Base-by-base conservation (phyloP, 2,888 invertebrate genomes). In the Abscondita cerata region DNA sequence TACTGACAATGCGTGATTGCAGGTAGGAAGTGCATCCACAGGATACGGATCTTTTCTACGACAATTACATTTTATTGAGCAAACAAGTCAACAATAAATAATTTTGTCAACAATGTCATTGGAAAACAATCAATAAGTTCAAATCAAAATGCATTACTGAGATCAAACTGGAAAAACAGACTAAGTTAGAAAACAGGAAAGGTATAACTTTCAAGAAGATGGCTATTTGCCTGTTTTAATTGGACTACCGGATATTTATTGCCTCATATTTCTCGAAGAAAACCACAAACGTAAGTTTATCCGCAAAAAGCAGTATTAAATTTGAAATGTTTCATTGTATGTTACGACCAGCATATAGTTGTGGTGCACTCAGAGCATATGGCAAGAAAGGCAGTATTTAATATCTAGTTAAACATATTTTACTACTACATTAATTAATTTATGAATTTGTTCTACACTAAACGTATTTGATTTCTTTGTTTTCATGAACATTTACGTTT, bases 21-120 rank as follows among this genome's bases (percentile, higher is more conserved):
- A 95, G 70, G 93, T 93, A 64, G 93, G 93, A 78, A 95, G 84
- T 60, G 93, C 92, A 81, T 95, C 93, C 73, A 93, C 90, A 36
- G 92, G 91, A 82, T 93, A 93, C 62, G 92, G 92, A 84, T 95
- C 94, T 84, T 92, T 77, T 94, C 95, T 92, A 86, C 16, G 84
- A 85, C 64, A 72, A 25, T 25, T 25, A 25, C 2, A 6, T 25
- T 25, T 25, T 25, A 25, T 25, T 25, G 6, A 25, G n/a, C n/a
- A n/a, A n/a, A n/a, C n/a, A n/a, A n/a, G n/a, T n/a, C n/a, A n/a
- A n/a, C n/a, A 74, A 65, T 74, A 70, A 0, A 83, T 83, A 1
- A 82, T 81, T 76, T 82, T 82, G 66, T 84, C 73, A 80, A 84
- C 71, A 16, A 75, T 69, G n/a, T n/a, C n/a, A n/a, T n/a, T n/a